Base-by-base conservation (phyloP, 2,888 invertebrate genomes). In the Drosophila melanocephala region DNA sequence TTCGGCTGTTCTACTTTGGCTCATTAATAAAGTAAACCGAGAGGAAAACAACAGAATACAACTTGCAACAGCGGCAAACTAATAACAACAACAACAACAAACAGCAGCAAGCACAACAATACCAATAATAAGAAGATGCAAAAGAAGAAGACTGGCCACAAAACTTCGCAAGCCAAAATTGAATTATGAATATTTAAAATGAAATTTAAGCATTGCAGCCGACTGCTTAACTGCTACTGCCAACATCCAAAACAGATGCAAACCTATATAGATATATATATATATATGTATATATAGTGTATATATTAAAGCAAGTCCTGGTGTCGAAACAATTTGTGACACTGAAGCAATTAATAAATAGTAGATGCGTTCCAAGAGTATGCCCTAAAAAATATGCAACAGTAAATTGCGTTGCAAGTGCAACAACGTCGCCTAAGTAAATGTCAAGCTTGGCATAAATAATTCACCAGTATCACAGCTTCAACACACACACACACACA, bases 171-270 rank as follows among this genome's bases (percentile, higher is more conserved):
- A 89, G 73, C 64, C 86, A 80, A 90, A 87, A 87, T 87, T 90
- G 87, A 87, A 88, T 87, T 87, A 87, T 87, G 87, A 87, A 87
- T 87, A 87, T 87, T 87, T 87, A 86, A 87, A 86, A 87, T 77
- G 78, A 73, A 75, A 82, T 88, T 87, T 76, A 89, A 88, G 72
- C 77, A 72, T 64, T 64, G 72, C 77, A 56, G 39, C 53, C 26
- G 47, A 68, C 59, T 57, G 39, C 63, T 58, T 47, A 66, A 28
- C 47, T 28, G 35, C 52, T 33, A 22, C 50, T 16, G 52, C 35
- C 5, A 72, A 80, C 64, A 72, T 73, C 70, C 72, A 70, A 76
- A 71, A 76, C 51, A 66, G 63, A 72, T 67, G 52, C 19, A 12
- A 9, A 0, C n/a, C 0, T 16, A 22, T 28, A 35, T 32, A 30